Base-by-base conservation (phyloP, 2,797 vertebrate genomes). In the Ptychadena robeensis region DNA sequence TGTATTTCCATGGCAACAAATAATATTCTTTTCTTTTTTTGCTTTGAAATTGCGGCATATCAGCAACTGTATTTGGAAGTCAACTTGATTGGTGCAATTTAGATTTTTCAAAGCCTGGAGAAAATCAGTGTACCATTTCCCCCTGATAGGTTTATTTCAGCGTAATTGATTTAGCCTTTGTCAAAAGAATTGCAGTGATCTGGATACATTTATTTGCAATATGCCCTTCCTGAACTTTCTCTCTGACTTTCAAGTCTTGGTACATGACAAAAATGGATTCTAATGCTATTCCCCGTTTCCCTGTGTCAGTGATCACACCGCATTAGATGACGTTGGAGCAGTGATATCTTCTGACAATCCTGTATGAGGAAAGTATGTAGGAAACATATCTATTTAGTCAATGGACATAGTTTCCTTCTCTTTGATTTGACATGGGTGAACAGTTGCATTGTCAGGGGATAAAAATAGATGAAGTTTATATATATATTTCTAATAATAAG, bases 171-270 rank as follows among this genome's bases (percentile, higher is more conserved):
- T 79, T 79, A 34, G 65, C 65, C 40, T 57, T 79, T 79, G 76
- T 79, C 64, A 69, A 57, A 79, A 79, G 59, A 79, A 79, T 68
- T 79, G 75, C 75, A 32, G 64, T 67, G 11, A 69, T 79, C 31
- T 79, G 32, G 38, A 79, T 78, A 30, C 28, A 57, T 79, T 10
- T 79, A 68, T 69, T 79, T 79, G 44, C 44, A 79, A 68, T 57
- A 53, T 69, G 76, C 14, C 44, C 65, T 79, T 68, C 57, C 44
- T 35, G 40, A 79, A 68, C 65, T 35, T 34, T 57, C 65, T 53
- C 76, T 10, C 28, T 64, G 73, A 64, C 57, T 75, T 63, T 63
- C 35, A 75, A 63, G 25, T 64, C 73, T 75, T 75, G 59, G 73
- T 22, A 64, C 57, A 75, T 74, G 31, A 53, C 73, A 74, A 34